Evolutionary conservation across 23 tunicate genomes (phyloP).

Genomic region (Phallusia fumigata): DNA sequence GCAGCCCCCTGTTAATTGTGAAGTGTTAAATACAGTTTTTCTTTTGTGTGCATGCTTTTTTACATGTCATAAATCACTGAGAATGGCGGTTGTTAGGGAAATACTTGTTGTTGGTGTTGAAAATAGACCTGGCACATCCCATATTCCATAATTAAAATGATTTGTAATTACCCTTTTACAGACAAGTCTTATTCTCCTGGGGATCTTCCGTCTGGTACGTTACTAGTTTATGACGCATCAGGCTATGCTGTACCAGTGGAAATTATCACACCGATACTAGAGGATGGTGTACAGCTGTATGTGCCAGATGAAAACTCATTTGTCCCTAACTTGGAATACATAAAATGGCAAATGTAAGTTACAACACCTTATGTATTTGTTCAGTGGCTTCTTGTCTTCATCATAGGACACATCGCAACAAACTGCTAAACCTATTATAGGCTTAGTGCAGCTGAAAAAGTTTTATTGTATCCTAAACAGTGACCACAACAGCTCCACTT

Average conservation of each 20-base stretch:
- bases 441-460: not conserved
- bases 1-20: too few species aligned
- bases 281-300: slow-evolving; percentile 40
- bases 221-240: slow-evolving; percentile 59
- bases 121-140: slow-evolving; percentile 11
- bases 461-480: not conserved
- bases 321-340: slow-evolving; percentile 57
- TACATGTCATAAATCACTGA: not conserved
- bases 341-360: slow-evolving; percentile 85
- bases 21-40: too few species aligned
- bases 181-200: slow-evolving; percentile 27
- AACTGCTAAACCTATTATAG: too few species aligned
- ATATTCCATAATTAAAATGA: not conserved
- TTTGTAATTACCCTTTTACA: not conserved
- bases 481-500: not conserved
- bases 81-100: not conserved
- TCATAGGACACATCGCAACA: too few species aligned
- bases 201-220: slow-evolving; percentile 35
- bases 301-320: slow-evolving; percentile 29
- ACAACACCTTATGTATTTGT: not conserved
- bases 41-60: too few species aligned
- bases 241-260: slow-evolving; percentile 28
- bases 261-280: slow-evolving; percentile 36
- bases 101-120: not conserved
- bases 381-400: not conserved